phyloP scores from a whole-genome alignment of 2,113 vertebrate genomes.

The Salvelinus sp. region DNA sequence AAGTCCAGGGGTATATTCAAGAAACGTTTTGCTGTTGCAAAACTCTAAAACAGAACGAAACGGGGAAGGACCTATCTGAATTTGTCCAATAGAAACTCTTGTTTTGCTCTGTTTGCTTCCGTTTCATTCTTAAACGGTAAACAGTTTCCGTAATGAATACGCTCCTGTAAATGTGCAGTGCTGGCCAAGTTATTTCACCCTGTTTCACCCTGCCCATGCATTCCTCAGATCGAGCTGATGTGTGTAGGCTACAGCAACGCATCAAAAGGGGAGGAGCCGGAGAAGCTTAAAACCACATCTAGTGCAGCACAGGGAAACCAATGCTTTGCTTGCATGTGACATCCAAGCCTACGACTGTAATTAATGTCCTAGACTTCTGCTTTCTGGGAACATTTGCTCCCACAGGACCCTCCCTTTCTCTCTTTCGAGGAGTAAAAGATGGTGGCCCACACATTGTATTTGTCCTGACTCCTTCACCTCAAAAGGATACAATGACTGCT shows the following conservation, averaged over 20 bases:
- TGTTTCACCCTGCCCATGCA: neutral
- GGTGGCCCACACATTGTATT: neutral
- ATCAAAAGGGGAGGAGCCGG: neutral
- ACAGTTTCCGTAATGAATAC: too few relatives aligned
- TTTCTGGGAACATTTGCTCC: neutral
- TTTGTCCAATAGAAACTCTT: too few relatives aligned
- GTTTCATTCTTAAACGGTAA: too few relatives aligned
- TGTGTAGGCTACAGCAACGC: neutral
- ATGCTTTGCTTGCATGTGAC: slow-evolving; percentile 10
- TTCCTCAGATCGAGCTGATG: neutral
- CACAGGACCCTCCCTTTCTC: neutral
- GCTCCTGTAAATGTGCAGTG: too few relatives aligned
- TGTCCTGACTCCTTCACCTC: neutral
- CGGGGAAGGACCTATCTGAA: too few relatives aligned
- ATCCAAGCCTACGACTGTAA: neutral
- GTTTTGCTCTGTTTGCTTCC: too few relatives aligned
- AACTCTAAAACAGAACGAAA: too few relatives aligned
- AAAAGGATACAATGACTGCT: neutral
- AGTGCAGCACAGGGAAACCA: neutral
- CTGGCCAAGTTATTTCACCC: neutral
- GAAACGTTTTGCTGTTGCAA: too few relatives aligned
- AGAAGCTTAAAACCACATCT: neutral
- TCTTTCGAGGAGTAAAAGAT: neutral
- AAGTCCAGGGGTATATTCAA: too few relatives aligned
- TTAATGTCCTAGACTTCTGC: slow-evolving; percentile 12